Evolutionary conservation across 2,797 vertebrate genomes (phyloP), one percentile per base, ranked within the genome.

Genomic region (Hipposideros larvatus): DNA sequence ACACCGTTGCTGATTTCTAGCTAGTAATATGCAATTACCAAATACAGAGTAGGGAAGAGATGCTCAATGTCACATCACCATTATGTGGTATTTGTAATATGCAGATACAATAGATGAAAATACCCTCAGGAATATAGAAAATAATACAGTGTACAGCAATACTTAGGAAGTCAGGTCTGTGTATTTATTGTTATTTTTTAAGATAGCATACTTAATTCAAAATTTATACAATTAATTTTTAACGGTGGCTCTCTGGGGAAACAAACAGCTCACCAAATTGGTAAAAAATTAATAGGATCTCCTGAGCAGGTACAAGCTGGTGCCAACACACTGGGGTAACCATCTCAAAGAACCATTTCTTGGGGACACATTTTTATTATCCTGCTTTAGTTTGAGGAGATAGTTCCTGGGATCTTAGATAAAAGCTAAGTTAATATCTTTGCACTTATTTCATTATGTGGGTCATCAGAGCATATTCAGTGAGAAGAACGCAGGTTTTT

Each of bases 221-320:
- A 91, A 94, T 95, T 26, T 83, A 83, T 71, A 26, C 22, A 41
- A 82, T 91, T 79, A 46, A 61, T 65, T 87, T 83, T 94, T 96
- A 87, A 78, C 83, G 55, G 11, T 21, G 15, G 22, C 26, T 95
- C 57, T 87, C 31, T n/a, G 31, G 63, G 21, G 48, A 53, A 90
- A 90, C 55, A 83, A 85, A 66, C n/a, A 59, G 34, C 63, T 84
- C 94, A 74, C 63, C 68, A 88, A 86, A 91, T 57, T 71, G 34
- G 87, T 95, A 95, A 59, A 82, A 43, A 82, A 63, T 37, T 59
- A 73, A 37, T 7, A 66, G 53, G 8, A 66, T 84, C 61, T 94
- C 46, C 19, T 66, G 31, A 86, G 55, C 21, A 85, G 57, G 65
- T 79, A 48, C 34, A 37, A 87, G 34, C 14, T 43, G 65, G 22